These are phyloP conservation scores for Ruditapes philippinarum DNA, from an alignment of 1,140 invertebrate genomes.

Conservation along the genomic window DNA sequence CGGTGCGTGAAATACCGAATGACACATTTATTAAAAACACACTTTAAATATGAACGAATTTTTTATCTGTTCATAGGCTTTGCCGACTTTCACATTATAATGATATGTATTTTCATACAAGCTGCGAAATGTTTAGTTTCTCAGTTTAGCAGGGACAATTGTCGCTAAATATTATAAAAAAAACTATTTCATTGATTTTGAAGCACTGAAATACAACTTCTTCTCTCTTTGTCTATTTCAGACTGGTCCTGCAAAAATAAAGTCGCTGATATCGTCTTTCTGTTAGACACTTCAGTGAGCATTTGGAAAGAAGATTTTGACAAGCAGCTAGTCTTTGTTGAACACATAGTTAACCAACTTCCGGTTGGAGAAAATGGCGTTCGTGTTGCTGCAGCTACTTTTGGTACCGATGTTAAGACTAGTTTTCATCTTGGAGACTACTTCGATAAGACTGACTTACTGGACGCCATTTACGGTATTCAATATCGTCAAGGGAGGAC, in stretches of 20 bases:
- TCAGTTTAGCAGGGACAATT: too few species aligned
- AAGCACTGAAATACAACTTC: too few species aligned
- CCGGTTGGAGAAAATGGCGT: slow-evolving; percentile 58
- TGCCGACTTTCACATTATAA: too few species aligned
- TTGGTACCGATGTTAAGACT: slow-evolving; percentile 49
- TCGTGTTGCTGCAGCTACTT: slow-evolving; percentile 70
- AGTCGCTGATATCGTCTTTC: slow-evolving; percentile 67
- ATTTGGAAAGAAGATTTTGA: slow-evolving; percentile 65
- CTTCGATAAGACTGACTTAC: background rate
- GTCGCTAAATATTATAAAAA: too few species aligned
- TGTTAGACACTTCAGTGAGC: slow-evolving; percentile 69
- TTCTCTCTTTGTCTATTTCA: background rate
- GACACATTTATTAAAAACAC: too few species aligned
- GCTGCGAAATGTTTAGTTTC: too few species aligned
- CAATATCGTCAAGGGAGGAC: background rate
- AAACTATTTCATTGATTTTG: too few species aligned
- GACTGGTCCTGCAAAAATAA: slow-evolving; percentile 7
- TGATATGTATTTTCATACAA: too few species aligned
- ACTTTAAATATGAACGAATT: too few species aligned
- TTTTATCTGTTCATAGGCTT: too few species aligned
- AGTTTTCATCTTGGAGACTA: background rate
- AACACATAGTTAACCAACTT: slow-evolving; percentile 63
- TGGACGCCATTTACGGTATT: slow-evolving; percentile 7
- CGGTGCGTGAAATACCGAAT: too few species aligned
- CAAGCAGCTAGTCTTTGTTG: slow-evolving; percentile 65